These are phyloP conservation scores for Caranx ignobilis DNA, from an alignment of 2,113 vertebrate species.

Conservation along the genomic window DNA sequence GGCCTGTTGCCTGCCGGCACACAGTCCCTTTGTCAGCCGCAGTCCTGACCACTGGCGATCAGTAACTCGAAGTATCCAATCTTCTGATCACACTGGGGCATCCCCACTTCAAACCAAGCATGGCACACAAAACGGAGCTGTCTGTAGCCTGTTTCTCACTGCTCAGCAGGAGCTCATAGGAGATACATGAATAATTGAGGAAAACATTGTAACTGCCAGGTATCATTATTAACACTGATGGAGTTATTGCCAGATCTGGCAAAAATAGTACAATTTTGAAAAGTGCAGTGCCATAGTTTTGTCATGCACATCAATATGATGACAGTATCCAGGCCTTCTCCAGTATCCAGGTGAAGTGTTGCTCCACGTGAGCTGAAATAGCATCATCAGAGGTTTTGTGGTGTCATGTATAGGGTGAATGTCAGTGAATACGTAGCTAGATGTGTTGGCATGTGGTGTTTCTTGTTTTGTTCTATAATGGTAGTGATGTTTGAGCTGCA, in stretches of 20 bases:
- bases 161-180: background rate
- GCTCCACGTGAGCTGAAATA: background rate
- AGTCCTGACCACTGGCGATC: too few relatives aligned
- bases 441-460: slow-evolving; percentile 22
- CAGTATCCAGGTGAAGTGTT: slow-evolving; percentile 3
- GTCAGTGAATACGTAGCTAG: slow-evolving; percentile 33
- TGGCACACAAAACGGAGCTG: background rate
- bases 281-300: background rate
- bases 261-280: too few relatives aligned
- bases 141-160: background rate
- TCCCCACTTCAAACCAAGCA: background rate
- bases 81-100: too few relatives aligned
- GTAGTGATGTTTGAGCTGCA: slow-evolving; percentile 8
- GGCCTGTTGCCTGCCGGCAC: too few relatives aligned
- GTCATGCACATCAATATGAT: background rate
- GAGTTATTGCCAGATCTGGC: background rate
- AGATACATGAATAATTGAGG: background rate
- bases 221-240: background rate
- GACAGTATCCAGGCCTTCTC: background rate
- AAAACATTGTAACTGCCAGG: background rate
- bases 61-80: too few relatives aligned
- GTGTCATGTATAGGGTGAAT: slow-evolving; percentile 5
- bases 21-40: too few relatives aligned
- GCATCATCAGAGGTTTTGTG: slow-evolving; percentile 27
- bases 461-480: slow-evolving; percentile 21